A percentile compares a stretch with the other conserved stretches of the same genome.
Evolutionary conservation across 2,797 vertebrate genomes (phyloP).

Genomic region (Psittacula derbiana): DNA sequence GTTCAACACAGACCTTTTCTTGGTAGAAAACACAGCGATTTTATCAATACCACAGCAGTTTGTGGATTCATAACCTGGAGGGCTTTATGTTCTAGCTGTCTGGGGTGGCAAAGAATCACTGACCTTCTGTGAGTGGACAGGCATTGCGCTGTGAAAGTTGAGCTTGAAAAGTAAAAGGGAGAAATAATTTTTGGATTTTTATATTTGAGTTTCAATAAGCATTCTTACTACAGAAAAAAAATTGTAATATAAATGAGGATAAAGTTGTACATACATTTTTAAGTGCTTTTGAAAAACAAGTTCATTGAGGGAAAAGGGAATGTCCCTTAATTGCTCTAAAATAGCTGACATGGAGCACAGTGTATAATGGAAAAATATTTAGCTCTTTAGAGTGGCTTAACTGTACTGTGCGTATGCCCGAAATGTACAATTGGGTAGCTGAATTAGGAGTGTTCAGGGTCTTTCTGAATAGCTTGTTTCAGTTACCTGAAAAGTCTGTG

Average conservation of each 20-base stretch:
- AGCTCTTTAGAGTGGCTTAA: not conserved
- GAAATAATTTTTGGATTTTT: not conserved
- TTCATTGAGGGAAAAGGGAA: not conserved
- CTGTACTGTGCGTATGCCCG: not conserved
- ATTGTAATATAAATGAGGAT: not conserved
- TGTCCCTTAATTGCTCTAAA: not conserved
- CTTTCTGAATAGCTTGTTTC: not conserved
- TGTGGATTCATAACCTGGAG: not conserved
- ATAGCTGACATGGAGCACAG: not conserved
- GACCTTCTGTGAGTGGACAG: not conserved
- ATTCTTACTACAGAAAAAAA: not conserved
- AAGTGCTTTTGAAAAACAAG: not conserved
- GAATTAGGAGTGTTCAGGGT: not conserved
- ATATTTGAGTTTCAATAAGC: not conserved
- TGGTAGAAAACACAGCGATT: not conserved
- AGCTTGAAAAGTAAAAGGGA: not conserved
- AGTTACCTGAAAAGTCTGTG: not conserved
- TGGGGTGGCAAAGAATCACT: accelerated
- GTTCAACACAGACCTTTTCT: not conserved
- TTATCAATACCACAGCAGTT: not conserved
- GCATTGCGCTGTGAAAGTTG: not conserved
- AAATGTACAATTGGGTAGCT: not conserved
- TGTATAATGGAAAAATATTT: not conserved
- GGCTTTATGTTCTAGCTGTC: not conserved
- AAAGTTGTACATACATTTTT: not conserved